Base-by-base conservation (phyloP, 2,797 vertebrate genomes). In the Peromyscus aztecus region DNA sequence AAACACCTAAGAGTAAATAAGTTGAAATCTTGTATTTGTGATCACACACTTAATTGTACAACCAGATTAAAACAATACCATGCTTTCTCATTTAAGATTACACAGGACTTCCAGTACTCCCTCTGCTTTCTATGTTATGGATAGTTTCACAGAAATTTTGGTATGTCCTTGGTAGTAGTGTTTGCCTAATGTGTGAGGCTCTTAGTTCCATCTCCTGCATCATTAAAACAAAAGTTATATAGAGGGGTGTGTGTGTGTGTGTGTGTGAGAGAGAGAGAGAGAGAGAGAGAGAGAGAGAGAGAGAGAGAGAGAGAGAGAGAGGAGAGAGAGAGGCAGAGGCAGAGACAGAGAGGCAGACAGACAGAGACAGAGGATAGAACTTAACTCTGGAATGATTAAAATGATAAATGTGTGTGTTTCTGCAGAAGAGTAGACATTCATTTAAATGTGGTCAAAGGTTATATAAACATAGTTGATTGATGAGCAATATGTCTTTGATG, bases 361-460 rank as follows among this genome's bases (percentile, higher is more conserved):
- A 40, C 4, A 31, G 10, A 75, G n/a, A 43, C 16, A 57, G 5
- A 49, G 23, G 8, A 17, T 27, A 78, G 4, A 46, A 43, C 16
- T 59, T 94, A 93, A 55, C 55, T 55, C 55, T 17, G 14, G 8
- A n/a, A 57, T 91, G 10, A 89, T 85, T 82, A 46, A 90, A 73
- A 78, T 61, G 6, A 43, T 85, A 59, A 49, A 77, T 77, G 19
- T 77, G 67, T 23, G 12, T 37, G 23, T 86, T 76, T 85, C 75
- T 61, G 40, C 23, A 90, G 12, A 65, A 37, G 52, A 93, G 29
- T 23, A 90, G 55, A 81, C 81, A 89, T 49, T 82, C 59, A 81
- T 94, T 96, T 97, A 52, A 78, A 94, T 81, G 16, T 75, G 8
- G 14, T 90, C 69, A 92, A 87, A 43, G 27, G 75, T 94, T 87